Base-by-base conservation (phyloP, 2,888 invertebrate genomes). In the Julus scanicus region DNA sequence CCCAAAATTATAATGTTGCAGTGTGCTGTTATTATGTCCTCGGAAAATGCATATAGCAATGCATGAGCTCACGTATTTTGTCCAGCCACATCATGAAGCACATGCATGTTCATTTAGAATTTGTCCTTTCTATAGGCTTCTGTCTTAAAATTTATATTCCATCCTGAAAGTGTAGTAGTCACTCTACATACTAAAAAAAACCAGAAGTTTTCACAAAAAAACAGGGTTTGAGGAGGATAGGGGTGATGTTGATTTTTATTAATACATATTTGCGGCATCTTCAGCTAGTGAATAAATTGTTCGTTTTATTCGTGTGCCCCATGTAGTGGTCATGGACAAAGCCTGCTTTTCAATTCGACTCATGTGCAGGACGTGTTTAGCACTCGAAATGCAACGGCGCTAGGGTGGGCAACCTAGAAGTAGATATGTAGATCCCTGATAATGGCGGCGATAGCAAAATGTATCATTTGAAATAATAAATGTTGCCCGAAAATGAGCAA, bases 281-380 rank as follows among this genome's bases (percentile, higher is more conserved):
- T 29, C 11, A 71, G 71, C 29, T 29, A 71, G 71, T 29, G 71
- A 29, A 71, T 71, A 71, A 71, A 71, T 29, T 71, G 71, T 71
- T 29, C 71, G 71, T 71, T 71, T 71, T 29, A 29, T 71, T 29
- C 71, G 71, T 71, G 71, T 71, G 71, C 71, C 71, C 71, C 71
- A 71, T 63, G 63, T 71, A 71, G 71, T 71, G 71, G 71, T 71
- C 71, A 71, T 71, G 71, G 71, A 71, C 71, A 71, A 71, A 71
- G 71, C 29, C 71, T 71, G 71, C 71, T 29, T 71, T 71, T 71
- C 71, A 71, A 71, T 71, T 71, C 71, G 29, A 20, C 29, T 71
- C 71, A 29, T 71, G 71, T 71, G 11, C 71, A 6, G 71, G 71
- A 71, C 71, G 71, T 71, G 71, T 71, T 71, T 71, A 9, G 71